A percentile compares a stretch with the other conserved stretches of the same genome.
Conservation (phyloP, 2,888 invertebrate genomes). For the Latrodectus elegans region DNA sequence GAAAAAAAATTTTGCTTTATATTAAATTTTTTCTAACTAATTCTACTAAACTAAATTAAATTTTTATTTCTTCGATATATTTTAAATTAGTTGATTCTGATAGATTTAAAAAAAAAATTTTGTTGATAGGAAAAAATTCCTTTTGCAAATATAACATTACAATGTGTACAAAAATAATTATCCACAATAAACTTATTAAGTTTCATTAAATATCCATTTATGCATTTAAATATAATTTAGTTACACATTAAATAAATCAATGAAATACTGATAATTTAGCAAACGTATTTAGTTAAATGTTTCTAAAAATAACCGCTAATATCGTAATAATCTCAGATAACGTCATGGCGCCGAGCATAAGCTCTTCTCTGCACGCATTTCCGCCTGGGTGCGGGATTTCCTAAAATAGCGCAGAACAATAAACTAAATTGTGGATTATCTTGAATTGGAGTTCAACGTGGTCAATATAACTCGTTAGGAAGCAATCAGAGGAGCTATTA, state of each 20-base stretch:
- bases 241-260: neutral
- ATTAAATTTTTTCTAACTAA: too few relatives aligned
- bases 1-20: too few relatives aligned
- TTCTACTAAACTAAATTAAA: too few relatives aligned
- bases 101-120: too few relatives aligned
- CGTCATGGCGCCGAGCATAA: neutral
- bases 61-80: too few relatives aligned
- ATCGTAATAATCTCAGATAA: neutral
- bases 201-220: neutral
- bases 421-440: neutral
- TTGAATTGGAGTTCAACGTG: neutral
- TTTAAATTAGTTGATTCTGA: too few relatives aligned
- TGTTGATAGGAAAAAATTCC: too few relatives aligned
- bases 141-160: too few relatives aligned
- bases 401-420: neutral
- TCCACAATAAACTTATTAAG: too few relatives aligned
- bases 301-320: too few relatives aligned
- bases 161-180: too few relatives aligned
- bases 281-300: too few relatives aligned
- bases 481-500: conserved; percentile 42
- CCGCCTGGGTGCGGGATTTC: neutral
- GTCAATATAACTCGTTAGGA: conserved; percentile 20
- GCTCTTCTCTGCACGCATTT: neutral
- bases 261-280: neutral
- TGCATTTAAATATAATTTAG: neutral